These are phyloP conservation scores for Adela reaumurella DNA, from an alignment of 2,888 invertebrate species.

Conservation along the genomic window DNA sequence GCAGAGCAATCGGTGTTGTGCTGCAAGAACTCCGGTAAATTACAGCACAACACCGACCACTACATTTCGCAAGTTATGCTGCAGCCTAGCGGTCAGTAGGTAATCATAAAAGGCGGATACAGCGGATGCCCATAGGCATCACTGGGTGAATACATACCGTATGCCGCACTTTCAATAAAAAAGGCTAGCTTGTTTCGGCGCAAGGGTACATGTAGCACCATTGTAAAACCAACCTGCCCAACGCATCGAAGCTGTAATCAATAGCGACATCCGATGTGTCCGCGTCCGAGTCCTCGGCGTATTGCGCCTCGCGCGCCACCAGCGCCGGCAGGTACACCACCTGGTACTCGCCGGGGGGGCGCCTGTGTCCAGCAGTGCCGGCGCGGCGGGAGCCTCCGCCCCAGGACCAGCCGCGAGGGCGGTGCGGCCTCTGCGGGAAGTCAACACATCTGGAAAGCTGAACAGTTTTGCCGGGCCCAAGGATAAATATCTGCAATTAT, in stretches of 20 bases:
- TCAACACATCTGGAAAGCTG: slow-evolving; percentile 4
- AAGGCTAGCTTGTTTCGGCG: too few relatives aligned
- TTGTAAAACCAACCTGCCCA: slow-evolving; percentile 58
- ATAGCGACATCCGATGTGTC: slow-evolving; percentile 38
- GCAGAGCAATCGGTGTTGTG: too few relatives aligned
- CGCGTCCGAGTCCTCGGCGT: slow-evolving; percentile 19
- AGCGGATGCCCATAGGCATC: too few relatives aligned
- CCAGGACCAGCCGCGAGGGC: slow-evolving; percentile 16
- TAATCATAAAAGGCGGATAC: too few relatives aligned
- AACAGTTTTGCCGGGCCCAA: slow-evolving; percentile 3
- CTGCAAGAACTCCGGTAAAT: too few relatives aligned
- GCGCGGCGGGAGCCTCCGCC: slow-evolving; percentile 38
- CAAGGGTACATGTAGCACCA: too few relatives aligned
- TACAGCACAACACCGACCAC: too few relatives aligned
- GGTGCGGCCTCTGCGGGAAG: slow-evolving; percentile 16
- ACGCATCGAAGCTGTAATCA: slow-evolving; percentile 57
- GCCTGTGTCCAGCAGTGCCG: slow-evolving; percentile 10
- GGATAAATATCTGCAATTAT: slow-evolving; percentile 3
- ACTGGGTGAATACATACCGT: too few relatives aligned
- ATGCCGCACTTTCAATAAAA: too few relatives aligned
- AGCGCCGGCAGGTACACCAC: slow-evolving; percentile 58
- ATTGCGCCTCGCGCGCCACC: slow-evolving; percentile 40
- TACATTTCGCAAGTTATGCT: too few relatives aligned
- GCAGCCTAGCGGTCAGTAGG: too few relatives aligned
- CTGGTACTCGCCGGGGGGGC: slow-evolving; percentile 48